Percentiles rank a stretch among this genome's conserved stretches.
Evolutionary conservation across 2,888 invertebrate genomes (phyloP).

Genomic region (Cerastis leucographa): DNA sequence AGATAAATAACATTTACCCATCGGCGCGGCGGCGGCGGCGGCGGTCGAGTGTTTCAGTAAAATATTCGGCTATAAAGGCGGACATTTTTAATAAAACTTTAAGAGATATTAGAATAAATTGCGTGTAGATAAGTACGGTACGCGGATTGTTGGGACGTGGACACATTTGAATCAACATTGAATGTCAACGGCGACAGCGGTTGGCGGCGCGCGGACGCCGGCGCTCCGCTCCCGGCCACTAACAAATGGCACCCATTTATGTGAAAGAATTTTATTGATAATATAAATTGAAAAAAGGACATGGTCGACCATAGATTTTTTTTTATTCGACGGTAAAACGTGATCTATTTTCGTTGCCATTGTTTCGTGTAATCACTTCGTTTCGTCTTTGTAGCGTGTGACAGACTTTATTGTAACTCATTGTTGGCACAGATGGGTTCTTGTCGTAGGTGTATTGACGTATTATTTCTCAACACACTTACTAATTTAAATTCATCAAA

Average conservation of each 20-base stretch:
- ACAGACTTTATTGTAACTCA: slow-evolving; percentile 26
- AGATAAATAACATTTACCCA: slow-evolving; percentile 18
- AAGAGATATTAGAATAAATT: slow-evolving; percentile 62
- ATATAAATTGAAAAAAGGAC: slow-evolving; percentile 72
- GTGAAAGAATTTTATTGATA: slow-evolving; percentile 72
- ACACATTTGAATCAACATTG: slow-evolving; percentile 70
- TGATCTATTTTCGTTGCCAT: slow-evolving; percentile 57
- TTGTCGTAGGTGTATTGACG: slow-evolving; percentile 8
- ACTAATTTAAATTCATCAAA: slow-evolving; percentile 29
- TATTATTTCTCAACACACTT: slow-evolving; percentile 18
- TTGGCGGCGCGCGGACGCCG: slow-evolving; percentile 49
- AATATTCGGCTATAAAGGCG: slow-evolving; percentile 10
- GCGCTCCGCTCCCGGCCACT: slow-evolving; percentile 44
- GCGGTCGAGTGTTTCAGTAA: slow-evolving; percentile 19
- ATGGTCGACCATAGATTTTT: slow-evolving; percentile 61
- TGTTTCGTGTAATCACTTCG: slow-evolving; percentile 49
- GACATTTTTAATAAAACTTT: slow-evolving; percentile 50
- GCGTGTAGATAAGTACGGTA: slow-evolving; percentile 64
- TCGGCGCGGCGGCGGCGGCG: not conserved
- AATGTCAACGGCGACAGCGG: slow-evolving; percentile 66
- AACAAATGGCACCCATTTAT: slow-evolving; percentile 70
- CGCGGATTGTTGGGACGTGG: slow-evolving; percentile 62
- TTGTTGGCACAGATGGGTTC: slow-evolving; percentile 33
- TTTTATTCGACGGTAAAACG: slow-evolving; percentile 58
- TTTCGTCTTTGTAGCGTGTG: slow-evolving; percentile 49